Evolutionary conservation across 1,140 invertebrate species (phyloP).

Genomic region (Drosophila elegans): DNA sequence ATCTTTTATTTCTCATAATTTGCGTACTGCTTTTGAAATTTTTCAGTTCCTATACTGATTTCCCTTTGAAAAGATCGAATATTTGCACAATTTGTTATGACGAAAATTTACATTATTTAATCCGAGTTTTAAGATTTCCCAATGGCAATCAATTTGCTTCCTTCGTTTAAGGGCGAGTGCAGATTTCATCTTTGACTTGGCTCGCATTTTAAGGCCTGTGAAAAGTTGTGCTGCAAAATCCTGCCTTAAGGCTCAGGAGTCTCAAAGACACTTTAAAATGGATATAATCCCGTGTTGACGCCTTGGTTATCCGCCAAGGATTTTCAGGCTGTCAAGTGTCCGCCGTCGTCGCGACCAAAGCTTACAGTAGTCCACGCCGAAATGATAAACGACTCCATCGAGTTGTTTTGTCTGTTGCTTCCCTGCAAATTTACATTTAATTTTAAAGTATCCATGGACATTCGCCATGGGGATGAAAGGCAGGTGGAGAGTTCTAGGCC

Average conservation of each 20-base stretch:
- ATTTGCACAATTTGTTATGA: slow-evolving; percentile 17
- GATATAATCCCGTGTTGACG: slow-evolving; percentile 30
- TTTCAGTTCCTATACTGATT: slow-evolving; percentile 1
- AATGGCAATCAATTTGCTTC: slow-evolving; percentile 28
- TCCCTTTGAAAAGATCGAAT: slow-evolving; percentile 10
- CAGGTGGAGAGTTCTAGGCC: slow-evolving; percentile 26
- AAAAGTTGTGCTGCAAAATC: not conserved
- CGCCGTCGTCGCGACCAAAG: slow-evolving; percentile 33
- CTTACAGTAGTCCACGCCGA: slow-evolving; percentile 19
- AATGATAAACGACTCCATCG: slow-evolving; percentile 59
- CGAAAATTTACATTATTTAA: slow-evolving; percentile 44
- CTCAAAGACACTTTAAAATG: slow-evolving; percentile 29
- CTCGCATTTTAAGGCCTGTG: not conserved
- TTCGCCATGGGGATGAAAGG: slow-evolving; percentile 18
- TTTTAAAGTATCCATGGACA: slow-evolving; percentile 50
- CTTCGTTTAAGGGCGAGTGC: slow-evolving; percentile 1
- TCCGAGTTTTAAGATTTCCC: slow-evolving; percentile 34
- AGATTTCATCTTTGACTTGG: slow-evolving; percentile 23
- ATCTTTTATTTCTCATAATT: slow-evolving; percentile 45
- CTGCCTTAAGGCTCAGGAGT: not conserved
- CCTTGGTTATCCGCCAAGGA: slow-evolving; percentile 14
- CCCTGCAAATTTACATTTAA: slow-evolving; percentile 65
- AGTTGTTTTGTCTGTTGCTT: slow-evolving; percentile 38
- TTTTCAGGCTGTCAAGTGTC: slow-evolving; percentile 43
- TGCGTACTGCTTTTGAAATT: not conserved